These are phyloP conservation scores for Drosophila seguyi DNA, from an alignment of 1,140 invertebrate genomes.

Conservation along the genomic window DNA sequence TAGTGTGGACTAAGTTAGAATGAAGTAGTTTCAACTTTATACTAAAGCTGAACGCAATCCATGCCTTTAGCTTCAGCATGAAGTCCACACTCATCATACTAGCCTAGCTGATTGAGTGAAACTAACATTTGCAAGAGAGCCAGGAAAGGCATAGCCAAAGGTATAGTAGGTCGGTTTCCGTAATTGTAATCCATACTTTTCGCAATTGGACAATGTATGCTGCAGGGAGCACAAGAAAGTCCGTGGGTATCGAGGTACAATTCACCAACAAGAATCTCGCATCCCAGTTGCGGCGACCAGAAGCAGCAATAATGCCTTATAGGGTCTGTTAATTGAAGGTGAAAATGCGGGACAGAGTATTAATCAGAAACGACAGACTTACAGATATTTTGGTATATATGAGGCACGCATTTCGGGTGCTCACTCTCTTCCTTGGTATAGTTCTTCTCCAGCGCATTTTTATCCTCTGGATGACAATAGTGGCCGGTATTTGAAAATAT, in stretches of 20 bases:
- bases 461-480: not conserved
- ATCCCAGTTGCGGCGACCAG: slow-evolving; percentile 24
- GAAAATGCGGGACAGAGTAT: too few relatives aligned
- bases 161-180: not conserved
- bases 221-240: not conserved
- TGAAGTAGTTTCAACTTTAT: slow-evolving; percentile 4
- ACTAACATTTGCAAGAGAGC: not conserved
- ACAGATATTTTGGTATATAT: not conserved
- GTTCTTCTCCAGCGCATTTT: not conserved
- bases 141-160: not conserved
- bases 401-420: not conserved
- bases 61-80: not conserved
- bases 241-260: not conserved
- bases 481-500: not conserved
- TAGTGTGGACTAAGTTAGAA: not conserved
- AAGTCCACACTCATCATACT: not conserved
- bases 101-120: not conserved
- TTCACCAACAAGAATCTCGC: not conserved
- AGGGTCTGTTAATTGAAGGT: not conserved
- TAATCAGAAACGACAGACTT: not conserved
- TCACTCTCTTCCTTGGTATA: not conserved
- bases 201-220: accelerated
- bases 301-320: slow-evolving; percentile 15
- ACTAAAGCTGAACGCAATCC: not conserved
- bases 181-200: not conserved